Evolutionary conservation across 2,888 invertebrate genomes (phyloP), one percentile per base, ranked within the genome.

Genomic region (Aphidius colemani): DNA sequence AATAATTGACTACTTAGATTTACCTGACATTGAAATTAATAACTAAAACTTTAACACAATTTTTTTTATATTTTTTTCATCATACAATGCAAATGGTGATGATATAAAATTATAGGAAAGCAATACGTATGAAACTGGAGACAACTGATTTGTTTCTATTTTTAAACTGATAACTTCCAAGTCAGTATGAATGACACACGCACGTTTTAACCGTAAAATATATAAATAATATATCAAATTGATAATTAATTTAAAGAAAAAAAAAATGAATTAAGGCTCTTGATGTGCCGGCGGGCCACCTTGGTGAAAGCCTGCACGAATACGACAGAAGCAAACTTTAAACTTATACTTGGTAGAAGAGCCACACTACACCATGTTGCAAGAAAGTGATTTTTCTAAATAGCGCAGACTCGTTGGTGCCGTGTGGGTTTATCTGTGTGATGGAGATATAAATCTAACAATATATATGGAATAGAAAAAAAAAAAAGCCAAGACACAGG

Each of bases 291-390:
- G 41, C 40, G 55, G 55, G 55, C 53, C 59, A 64, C 55, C 50
- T 60, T 50, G 64, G 64, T 64, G 64, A 64, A 64, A 64, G 64
- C 60, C 46, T 44, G 30, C 11, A 64, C 60, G 49, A 64, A 64
- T 55, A 60, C 56, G 56, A 59, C 40, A 64, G 56, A 56, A 49
- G 44, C 39, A 44, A 43, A 18, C 5, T 57, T n/a, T 55, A 48
- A 39, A 56, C 60, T 30, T n/a, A 49, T 50, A 30, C 30, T 30
- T 30, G 30, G 30, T 30, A 64, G 60, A 44, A 41, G 40, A 59
- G 62, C 11, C 43, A 49, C 53, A 39, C 57, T 53, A 44, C 55
- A 55, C 53, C 40, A 18, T 46, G 55, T 40, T 39, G 48, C 55
- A 61, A 55, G 41, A 61, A 30, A 30, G 30, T 30, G 30, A 30